Evolutionary conservation across 2,888 invertebrate genomes (phyloP).

Genomic region (Rhogogaster chlorosoma): DNA sequence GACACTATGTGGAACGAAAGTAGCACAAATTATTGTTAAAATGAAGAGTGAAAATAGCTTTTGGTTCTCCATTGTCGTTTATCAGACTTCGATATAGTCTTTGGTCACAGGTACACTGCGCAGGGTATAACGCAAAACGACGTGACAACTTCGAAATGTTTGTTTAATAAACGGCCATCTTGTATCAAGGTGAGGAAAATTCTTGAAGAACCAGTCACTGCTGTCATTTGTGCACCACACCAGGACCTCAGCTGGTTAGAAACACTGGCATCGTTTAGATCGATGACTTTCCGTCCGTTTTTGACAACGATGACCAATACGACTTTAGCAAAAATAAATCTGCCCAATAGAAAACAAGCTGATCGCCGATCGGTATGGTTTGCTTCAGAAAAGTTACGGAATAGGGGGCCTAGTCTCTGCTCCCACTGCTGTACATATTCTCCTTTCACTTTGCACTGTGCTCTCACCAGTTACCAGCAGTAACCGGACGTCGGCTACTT

Average conservation of each 20-base stretch:
- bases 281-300: neutral
- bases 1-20: conserved; percentile 44
- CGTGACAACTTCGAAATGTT: conserved; percentile 7
- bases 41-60: conserved; percentile 15
- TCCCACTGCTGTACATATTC: conserved; percentile 30
- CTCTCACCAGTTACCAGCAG: neutral
- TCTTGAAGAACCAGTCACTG: conserved; percentile 38
- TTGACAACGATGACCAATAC: neutral
- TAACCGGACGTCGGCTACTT: conserved; percentile 12
- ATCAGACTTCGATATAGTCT: neutral
- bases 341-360: neutral
- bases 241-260: neutral
- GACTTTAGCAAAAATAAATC: neutral
- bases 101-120: neutral
- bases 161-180: conserved; percentile 40
- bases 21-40: conserved; percentile 28
- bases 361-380: neutral
- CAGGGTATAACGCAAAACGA: neutral
- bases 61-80: conserved; percentile 30
- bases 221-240: conserved; percentile 1
- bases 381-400: neutral
- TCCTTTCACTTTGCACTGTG: conserved; percentile 38
- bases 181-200: conserved; percentile 29
- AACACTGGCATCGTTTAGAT: neutral
- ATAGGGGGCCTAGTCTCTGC: conserved; percentile 22